Base-by-base conservation (phyloP, 2,797 vertebrate genomes). In the Intellagama lesueurii region DNA sequence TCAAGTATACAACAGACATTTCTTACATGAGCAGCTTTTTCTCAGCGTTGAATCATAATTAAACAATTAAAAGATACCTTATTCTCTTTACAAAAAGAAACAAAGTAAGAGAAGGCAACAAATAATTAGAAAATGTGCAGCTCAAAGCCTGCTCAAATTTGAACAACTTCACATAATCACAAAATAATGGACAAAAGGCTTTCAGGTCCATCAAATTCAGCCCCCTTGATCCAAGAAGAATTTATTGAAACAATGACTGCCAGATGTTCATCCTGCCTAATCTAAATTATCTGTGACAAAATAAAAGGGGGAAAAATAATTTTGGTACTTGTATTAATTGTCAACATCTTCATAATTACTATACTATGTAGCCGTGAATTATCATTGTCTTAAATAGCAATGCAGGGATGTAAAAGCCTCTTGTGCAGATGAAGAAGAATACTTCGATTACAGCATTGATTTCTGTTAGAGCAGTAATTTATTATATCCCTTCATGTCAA, bases 401-500 rank as follows among this genome's bases (percentile, higher is more conserved):
- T 22, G 28, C 22, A 78, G 17, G 52, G 19, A 78, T 68, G 60
- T 28, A 84, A 73, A 86, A 16, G 9, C 70, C 7, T 76, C n/a
- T 47, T 9, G 2, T 24, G 8, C 68, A 80, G 2, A 52, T 80
- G 14, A 56, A 87, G 14, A 56, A 87, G 7, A 87, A 69, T 81
- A 3, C 30, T 80, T 26, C 49, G n/a, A 80, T 81, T 30, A 28
- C 17, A 87, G 44, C 44, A 87, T 11, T 56, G 86, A 87, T 87
- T 80, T 80, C n/a, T 87, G 2, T 56, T 86, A 52, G 5, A 87
- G 24, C 19, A 14, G n/a, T 80, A 35, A 87, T 87, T 81, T 72
- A 69, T 87, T 79, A 44, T 79, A 47, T 47, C 72, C 26, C 68
- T 87, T 87, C 49, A 81, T 40, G n/a, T 79, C 76, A 87, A 87